Evolutionary conservation across 2,888 invertebrate genomes (phyloP).

Genomic region (Itoplectis maculator): DNA sequence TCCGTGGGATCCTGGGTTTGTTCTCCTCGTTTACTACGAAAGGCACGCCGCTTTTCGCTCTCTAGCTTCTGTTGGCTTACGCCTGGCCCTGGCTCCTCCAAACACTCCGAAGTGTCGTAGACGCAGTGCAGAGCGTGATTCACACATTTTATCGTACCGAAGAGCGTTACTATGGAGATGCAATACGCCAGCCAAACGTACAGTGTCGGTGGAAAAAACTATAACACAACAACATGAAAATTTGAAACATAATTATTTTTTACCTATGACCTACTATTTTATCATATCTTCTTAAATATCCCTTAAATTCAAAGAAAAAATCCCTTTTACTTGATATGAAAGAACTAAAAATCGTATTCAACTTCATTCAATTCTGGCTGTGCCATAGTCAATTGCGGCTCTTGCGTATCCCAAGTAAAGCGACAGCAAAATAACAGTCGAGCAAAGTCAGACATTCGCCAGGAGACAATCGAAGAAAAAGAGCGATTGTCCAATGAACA

Average conservation of each 20-base stretch:
- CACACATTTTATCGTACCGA: constrained; percentile 93
- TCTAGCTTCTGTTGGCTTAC: constrained; percentile 85
- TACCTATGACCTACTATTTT: not conserved
- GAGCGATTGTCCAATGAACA: not conserved
- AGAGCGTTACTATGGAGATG: constrained; percentile 91
- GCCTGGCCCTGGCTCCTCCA: constrained; percentile 87
- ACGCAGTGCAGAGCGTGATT: constrained; percentile 96
- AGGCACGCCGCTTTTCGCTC: constrained; percentile 84
- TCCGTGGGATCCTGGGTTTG: constrained; percentile 83
- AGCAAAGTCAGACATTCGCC: not conserved
- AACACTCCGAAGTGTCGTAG: constrained; percentile 97
- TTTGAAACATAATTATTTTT: not conserved
- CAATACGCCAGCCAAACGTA: constrained; percentile 96
- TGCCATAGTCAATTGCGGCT: not conserved
- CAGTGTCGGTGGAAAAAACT: constrained; percentile 95
- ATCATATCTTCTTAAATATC: not conserved
- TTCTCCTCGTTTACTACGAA: constrained; percentile 81
- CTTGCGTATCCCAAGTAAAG: not conserved
- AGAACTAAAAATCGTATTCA: not conserved
- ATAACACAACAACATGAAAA: constrained; percentile 77
- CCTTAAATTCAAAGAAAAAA: too few species aligned
- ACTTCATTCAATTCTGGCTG: not conserved
- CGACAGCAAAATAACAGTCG: not conserved
- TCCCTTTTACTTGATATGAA: too few species aligned
- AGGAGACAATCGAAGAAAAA: not conserved